A percentile compares a stretch with the other conserved stretches of the same genome.
Evolutionary conservation across 1,140 invertebrate genomes (phyloP).

Genomic region (Neodiprion virginianus): DNA sequence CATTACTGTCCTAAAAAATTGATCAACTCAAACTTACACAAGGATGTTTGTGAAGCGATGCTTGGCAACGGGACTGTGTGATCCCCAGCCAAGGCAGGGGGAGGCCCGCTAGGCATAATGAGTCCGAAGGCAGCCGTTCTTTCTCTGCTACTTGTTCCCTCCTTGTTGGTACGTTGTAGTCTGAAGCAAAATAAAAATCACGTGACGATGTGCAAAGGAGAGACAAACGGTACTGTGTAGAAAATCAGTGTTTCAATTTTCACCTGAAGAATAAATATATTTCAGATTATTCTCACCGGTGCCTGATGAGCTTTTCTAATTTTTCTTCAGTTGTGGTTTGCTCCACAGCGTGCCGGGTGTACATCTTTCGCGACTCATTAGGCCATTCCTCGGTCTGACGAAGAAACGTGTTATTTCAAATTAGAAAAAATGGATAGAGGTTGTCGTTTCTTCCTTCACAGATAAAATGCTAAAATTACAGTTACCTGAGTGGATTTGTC

Average conservation of each 20-base stretch:
- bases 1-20: neutral
- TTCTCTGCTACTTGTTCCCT: slow-evolving; percentile 60
- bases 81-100: slow-evolving; percentile 58
- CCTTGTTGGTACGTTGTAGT: slow-evolving; percentile 61
- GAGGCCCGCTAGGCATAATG: slow-evolving; percentile 57
- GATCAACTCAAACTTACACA: slow-evolving; percentile 41
- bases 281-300: slow-evolving; percentile 45
- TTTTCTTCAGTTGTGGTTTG: slow-evolving; percentile 60
- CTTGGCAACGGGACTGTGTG: slow-evolving; percentile 57
- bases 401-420: slow-evolving; percentile 21
- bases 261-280: slow-evolving; percentile 16
- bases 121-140: slow-evolving; percentile 60
- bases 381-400: slow-evolving; percentile 74
- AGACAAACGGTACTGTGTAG: neutral
- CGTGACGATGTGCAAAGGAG: neutral
- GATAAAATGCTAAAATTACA: neutral
- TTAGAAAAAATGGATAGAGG: slow-evolving; percentile 16
- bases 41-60: slow-evolving; percentile 58
- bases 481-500: slow-evolving; percentile 80
- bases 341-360: slow-evolving; percentile 53
- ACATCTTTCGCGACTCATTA: slow-evolving; percentile 62
- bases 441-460: neutral
- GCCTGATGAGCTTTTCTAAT: slow-evolving; percentile 64
- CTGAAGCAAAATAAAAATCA: slow-evolving; percentile 33
- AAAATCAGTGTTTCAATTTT: slow-evolving; percentile 7